A percentile compares a stretch with the other conserved stretches of the same genome.
Conservation (phyloP, 2,888 invertebrate species). For the Temnothorax unifasciatus region DNA sequence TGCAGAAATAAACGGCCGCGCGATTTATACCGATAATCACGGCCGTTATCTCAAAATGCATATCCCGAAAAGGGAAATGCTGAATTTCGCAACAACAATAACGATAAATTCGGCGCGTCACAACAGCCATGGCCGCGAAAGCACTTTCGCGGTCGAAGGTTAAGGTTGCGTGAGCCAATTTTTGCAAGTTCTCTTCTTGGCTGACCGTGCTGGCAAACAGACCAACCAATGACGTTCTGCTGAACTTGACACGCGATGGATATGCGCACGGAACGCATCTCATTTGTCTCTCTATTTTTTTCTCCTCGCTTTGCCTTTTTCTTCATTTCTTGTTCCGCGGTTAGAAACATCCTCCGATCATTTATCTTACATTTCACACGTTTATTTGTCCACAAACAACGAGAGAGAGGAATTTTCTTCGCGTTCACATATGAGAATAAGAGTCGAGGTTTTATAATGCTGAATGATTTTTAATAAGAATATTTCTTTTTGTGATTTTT, state of each 20-base stretch:
- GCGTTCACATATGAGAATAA: background rate
- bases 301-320: background rate
- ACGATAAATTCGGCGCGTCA: slow-evolving; percentile 43
- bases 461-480: slow-evolving; percentile 19
- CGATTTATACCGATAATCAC: slow-evolving; percentile 8
- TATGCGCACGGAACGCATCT: slow-evolving; percentile 23
- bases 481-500: background rate
- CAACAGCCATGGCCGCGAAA: slow-evolving; percentile 29
- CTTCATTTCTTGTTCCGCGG: background rate
- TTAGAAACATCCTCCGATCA: background rate
- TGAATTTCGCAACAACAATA: slow-evolving; percentile 27
- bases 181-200: slow-evolving; percentile 76
- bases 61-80: background rate
- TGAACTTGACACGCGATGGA: slow-evolving; percentile 61
- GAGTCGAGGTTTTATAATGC: background rate
- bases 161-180: slow-evolving; percentile 78
- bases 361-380: slow-evolving; percentile 27
- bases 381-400: slow-evolving; percentile 17
- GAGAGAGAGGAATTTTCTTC: slow-evolving; percentile 4
- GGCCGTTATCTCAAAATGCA: slow-evolving; percentile 34
- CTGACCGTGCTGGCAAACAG: slow-evolving; percentile 77
- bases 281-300: background rate
- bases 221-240: slow-evolving; percentile 26
- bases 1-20: background rate
- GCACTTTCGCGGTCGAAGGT: slow-evolving; percentile 67